Evolutionary conservation across 2,113 vertebrate genomes (phyloP), one percentile per base, ranked within the genome.

Genomic region (Chamaetylas fuelleborni): DNA sequence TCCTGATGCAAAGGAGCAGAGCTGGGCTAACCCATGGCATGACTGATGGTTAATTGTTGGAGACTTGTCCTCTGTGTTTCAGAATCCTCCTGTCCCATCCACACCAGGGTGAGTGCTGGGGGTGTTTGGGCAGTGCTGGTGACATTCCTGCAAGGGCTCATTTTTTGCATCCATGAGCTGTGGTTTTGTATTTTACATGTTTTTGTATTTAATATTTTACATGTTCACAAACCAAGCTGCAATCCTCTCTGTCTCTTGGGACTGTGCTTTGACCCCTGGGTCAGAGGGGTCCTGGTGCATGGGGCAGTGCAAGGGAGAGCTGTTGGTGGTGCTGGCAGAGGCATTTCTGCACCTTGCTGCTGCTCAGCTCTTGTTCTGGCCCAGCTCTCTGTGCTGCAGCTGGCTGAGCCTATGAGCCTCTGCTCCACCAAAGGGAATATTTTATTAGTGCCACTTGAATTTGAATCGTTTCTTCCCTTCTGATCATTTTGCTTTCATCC

Each of bases 391-490:
- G 2, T 5, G 6, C 78, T 1, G 7, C n/a, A 43, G 73, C 83
- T 64, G 69, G 24, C 69, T 69, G 57, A 76, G 84, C 92, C 78
- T 25, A 1, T 31, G 56, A 88, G 81, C 79, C 90, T 93, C 81
- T 58, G 85, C 90, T 82, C 85, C 79, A 78, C 93, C 81, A 95
- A 96, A 96, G 92, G 93, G 93, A 96, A 96, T 96, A 91, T 89
- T 94, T 96, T 90, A 96, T 94, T 81, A 92, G 58, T 0, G 5
- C 79, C 92, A 67, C 85, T 80, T 91, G 89, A 86, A 88, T 92
- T 89, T 84, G 81, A 60, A 85, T 91, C 3, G 0, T 60, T 83
- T 78, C 91, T 81, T 93, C 70, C 70, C 69, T 88, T 96, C 87
- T 92, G 87, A 94, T 95, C 67, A 4, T 94, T 95, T 90, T 88